Base-by-base conservation (phyloP, 2,113 vertebrate genomes). In the Hemibagrus wyckioides region DNA sequence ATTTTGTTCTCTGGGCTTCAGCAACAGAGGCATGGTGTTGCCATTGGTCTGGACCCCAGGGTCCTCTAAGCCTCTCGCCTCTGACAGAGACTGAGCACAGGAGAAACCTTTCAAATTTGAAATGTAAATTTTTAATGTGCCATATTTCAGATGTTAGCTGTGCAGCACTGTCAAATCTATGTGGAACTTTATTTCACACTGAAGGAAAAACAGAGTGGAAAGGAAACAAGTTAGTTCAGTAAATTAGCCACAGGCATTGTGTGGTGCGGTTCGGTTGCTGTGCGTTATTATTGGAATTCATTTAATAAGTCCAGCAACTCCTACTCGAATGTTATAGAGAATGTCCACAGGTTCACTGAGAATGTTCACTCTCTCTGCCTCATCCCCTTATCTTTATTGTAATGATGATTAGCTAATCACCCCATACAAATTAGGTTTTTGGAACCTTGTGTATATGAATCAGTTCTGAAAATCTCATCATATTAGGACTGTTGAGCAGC, bases 111-210 rank as follows among this genome's bases (percentile, higher is more conserved):
- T 89, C 89, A 87, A 91, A 90, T 89, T 91, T 82, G 82, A 88
- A 84, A 82, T 88, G 77, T 92, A 80, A 92, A 93, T 92, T 86
- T 91, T 93, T 92, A 91, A 93, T 92, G 88, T 85, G 81, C 76
- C 50, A 44, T 90, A 85, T 87, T 88, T 86, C 88, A 85, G 85
- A 87, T 87, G 84, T 80, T 82, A 80, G 75, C 82, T 80, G 33
- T 56, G 33, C 52, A 84, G 50, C 63, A 56, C 67, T 86, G 86
- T 88, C 84, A 90, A 86, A 84, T 84, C 82, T 61, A 50, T 63
- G 80, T 7, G 65, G 63, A 91, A 87, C 56, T 75, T 88, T 82
- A 80, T 89, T 85, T 84, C 17, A 63, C 65, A 83, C 56, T 44
- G 76, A 80, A 23, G 39, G 39, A 61, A 76, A 71, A 79, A 61